Percentiles rank a stretch among this genome's conserved stretches.
Evolutionary conservation across 2,797 vertebrate species (phyloP).

Genomic region (Pangasius krempfi): DNA sequence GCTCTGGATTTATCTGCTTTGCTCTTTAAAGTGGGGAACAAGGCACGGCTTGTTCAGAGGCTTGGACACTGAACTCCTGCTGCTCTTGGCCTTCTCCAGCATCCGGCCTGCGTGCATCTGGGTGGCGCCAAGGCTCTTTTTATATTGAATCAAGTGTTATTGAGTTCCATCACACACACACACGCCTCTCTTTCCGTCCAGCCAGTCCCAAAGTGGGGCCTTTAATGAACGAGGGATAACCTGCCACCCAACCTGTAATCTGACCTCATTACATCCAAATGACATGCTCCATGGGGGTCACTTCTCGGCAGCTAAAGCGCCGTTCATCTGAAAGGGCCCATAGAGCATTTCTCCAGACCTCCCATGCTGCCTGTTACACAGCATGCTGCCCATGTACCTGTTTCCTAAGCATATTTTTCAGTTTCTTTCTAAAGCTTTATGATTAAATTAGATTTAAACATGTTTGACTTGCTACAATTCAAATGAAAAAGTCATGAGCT

Average conservation of each 20-base stretch:
- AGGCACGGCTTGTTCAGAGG: conserved; percentile 78
- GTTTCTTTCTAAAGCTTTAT: conserved; percentile 57
- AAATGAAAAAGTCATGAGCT: conserved; percentile 16
- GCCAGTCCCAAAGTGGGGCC: conserved; percentile 77
- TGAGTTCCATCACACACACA: conserved; percentile 72
- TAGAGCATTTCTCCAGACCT: conserved; percentile 54
- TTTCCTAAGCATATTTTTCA: conserved; percentile 65
- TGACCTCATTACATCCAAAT: conserved; percentile 83
- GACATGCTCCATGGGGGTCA: conserved; percentile 75
- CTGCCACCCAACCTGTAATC: conserved; percentile 79
- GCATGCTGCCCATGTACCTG: conserved; percentile 64
- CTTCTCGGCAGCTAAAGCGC: conserved; percentile 68
- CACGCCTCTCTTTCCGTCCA: conserved; percentile 64
- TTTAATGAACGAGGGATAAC: conserved; percentile 81
- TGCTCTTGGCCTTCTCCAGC: conserved; percentile 74
- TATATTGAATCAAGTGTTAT: conserved; percentile 84
- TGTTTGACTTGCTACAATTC: conserved; percentile 41
- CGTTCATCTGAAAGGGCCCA: conserved; percentile 69
- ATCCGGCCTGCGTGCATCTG: conserved; percentile 77
- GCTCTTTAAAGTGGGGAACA: conserved; percentile 80
- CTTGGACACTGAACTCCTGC: conserved; percentile 70
- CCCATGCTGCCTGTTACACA: conserved; percentile 56
- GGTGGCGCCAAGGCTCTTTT: conserved; percentile 81
- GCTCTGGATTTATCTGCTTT: conserved; percentile 82
- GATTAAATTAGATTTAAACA: conserved; percentile 33